phyloP scores from a whole-genome alignment of 2,888 invertebrate species.

The Andrena marginata region DNA sequence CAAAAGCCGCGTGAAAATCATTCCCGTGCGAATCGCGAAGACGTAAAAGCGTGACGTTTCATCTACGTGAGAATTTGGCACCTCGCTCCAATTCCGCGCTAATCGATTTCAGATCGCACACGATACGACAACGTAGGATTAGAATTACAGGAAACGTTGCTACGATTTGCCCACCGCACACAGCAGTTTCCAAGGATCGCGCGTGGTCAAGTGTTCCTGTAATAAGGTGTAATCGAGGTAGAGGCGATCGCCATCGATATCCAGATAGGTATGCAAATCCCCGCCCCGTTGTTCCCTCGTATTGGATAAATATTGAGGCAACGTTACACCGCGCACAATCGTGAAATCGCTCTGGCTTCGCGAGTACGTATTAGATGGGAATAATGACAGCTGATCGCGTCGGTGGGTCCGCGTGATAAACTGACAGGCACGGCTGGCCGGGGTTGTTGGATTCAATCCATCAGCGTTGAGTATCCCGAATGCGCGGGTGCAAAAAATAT shows the following conservation, averaged over 20 bases:
- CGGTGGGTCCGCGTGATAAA: not conserved
- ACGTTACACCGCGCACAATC: not conserved
- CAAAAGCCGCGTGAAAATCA: slow-evolving; percentile 46
- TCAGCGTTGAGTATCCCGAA: not conserved
- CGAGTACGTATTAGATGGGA: not conserved
- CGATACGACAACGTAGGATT: slow-evolving; percentile 16
- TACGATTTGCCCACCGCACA: not conserved
- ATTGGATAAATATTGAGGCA: not conserved
- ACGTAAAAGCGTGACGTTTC: slow-evolving; percentile 55
- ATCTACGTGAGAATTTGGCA: slow-evolving; percentile 65
- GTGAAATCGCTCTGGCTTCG: not conserved
- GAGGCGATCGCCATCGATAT: slow-evolving; percentile 12
- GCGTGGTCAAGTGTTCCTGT: not conserved
- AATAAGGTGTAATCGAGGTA: not conserved
- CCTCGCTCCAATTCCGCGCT: slow-evolving; percentile 69
- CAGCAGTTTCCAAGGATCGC: not conserved
- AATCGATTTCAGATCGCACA: slow-evolving; percentile 63
- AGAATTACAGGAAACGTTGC: not conserved
- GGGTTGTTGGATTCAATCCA: not conserved
- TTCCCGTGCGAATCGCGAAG: slow-evolving; percentile 20
- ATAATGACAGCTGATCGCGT: slow-evolving; percentile 1
- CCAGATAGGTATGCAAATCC: not conserved
- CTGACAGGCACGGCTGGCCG: not conserved
- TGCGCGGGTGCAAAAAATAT: not conserved
- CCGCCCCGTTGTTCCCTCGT: slow-evolving; percentile 2